phyloP scores from a whole-genome alignment of 2,113 vertebrate species.

The Apistogramma diplotaenia region DNA sequence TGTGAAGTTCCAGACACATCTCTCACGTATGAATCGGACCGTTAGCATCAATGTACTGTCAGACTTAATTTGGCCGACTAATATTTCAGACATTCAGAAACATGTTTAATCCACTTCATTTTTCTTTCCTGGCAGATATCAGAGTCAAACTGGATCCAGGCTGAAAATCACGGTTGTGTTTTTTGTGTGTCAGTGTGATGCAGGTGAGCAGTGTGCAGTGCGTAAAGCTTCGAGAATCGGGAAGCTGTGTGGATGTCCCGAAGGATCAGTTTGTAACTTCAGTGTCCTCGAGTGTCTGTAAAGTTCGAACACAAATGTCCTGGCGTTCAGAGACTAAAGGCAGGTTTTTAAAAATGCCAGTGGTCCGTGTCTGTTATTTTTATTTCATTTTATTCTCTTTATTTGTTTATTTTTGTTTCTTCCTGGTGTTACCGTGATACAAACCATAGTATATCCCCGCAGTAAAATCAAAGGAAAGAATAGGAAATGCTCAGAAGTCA shows the following conservation, averaged over 20 bases:
- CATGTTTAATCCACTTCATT: neutral
- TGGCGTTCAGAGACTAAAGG: constrained; percentile 24
- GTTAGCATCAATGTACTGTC: neutral
- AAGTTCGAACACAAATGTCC: neutral
- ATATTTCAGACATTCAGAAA: neutral
- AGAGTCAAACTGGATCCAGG: neutral
- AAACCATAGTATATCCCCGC: neutral
- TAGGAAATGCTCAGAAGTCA: too few species aligned
- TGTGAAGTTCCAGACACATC: neutral
- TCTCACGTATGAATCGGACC: neutral
- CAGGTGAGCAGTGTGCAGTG: constrained; percentile 76
- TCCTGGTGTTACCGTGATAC: neutral
- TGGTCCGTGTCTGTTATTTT: neutral
- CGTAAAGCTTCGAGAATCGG: constrained; percentile 79
- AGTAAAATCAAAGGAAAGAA: too few species aligned
- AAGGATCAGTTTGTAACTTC: constrained; percentile 75
- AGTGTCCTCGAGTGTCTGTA: constrained; percentile 69
- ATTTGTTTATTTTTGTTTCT: neutral
- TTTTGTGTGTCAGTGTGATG: constrained; percentile 70
- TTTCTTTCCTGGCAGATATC: rapidly evolving
- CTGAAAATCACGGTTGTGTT: neutral
- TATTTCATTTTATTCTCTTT: neutral
- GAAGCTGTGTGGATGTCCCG: constrained; percentile 80
- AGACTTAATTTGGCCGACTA: neutral
- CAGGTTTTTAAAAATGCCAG: constrained; percentile 14